These are phyloP conservation scores for Hydra vulgaris DNA, from an alignment of 30 jellyfish, hydroid and myxozoan species.

Conservation along the genomic window DNA sequence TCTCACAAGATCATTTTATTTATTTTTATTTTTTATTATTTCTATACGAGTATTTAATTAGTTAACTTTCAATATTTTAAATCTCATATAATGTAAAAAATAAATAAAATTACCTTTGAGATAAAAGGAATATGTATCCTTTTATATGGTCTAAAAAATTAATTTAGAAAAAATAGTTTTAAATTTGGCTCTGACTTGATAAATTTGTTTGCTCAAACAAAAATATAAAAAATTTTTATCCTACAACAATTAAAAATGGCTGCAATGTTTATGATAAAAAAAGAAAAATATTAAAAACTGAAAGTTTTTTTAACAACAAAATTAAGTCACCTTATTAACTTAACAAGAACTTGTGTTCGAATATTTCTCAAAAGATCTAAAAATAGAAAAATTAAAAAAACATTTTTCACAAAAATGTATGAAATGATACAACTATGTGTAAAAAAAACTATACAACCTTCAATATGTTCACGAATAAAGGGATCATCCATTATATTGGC, in stretches of 20 bases:
- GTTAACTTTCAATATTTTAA: no score
- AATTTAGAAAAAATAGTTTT: background rate
- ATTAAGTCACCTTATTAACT: conserved; percentile 52
- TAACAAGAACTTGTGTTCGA: conserved; percentile 92
- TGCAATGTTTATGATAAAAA: no score
- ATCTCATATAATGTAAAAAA: no score
- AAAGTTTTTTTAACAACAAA: background rate
- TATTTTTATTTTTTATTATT: no score
- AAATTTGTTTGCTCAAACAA: no score
- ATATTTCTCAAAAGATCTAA: conserved; percentile 77
- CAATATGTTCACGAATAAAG: conserved; percentile 87
- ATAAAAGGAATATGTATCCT: conserved; percentile 91
- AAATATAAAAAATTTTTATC: no score
- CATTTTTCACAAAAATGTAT: no score
- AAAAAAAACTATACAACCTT: conserved; percentile 62
- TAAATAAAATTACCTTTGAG: conserved; percentile 55
- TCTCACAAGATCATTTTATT: no score
- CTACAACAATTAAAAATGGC: no score
- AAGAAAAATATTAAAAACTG: no score
- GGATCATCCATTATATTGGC: conserved; percentile 94
- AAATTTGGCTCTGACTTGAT: no score
- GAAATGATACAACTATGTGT: background rate
- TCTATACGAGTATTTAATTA: no score
- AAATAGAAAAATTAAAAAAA: background rate
- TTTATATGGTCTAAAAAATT: conserved; percentile 76